Evolutionary conservation across 2,797 vertebrate genomes (phyloP).

Genomic region (Ptychobarbus kaznakovi): DNA sequence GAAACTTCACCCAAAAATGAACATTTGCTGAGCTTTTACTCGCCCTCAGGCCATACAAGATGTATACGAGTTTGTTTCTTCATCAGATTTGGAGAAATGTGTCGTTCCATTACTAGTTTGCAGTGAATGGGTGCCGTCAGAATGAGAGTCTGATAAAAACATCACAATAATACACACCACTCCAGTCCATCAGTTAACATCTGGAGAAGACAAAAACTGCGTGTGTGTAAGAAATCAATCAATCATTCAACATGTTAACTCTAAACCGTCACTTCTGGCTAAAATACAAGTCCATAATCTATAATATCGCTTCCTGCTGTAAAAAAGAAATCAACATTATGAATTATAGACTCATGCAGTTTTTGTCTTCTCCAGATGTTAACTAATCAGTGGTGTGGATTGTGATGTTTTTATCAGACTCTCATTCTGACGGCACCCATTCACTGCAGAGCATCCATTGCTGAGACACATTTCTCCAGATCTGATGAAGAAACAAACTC

Average conservation of each 20-base stretch:
- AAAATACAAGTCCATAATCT: not conserved
- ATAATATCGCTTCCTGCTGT: not conserved
- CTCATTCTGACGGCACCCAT: not conserved
- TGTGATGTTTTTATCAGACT: not conserved
- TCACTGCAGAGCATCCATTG: not conserved
- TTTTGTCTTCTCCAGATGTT: not conserved
- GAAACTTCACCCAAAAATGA: not conserved
- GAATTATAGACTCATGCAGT: too few relatives aligned
- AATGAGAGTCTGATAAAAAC: not conserved
- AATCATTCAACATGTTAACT: too few relatives aligned
- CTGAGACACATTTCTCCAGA: not conserved
- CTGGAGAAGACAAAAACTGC: not conserved
- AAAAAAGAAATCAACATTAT: not conserved
- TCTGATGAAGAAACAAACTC: not conserved
- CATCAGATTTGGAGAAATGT: too few relatives aligned
- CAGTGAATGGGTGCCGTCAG: constrained; percentile 4
- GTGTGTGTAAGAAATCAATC: not conserved
- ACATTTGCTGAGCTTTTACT: not conserved
- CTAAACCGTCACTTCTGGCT: too few relatives aligned
- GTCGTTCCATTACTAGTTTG: too few relatives aligned
- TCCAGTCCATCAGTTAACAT: not conserved
- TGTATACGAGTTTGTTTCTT: not conserved
- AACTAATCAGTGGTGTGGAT: not conserved
- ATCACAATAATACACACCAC: not conserved
- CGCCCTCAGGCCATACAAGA: not conserved